Conservation (phyloP, 2,888 invertebrate species). For the Apeira syringaria region DNA sequence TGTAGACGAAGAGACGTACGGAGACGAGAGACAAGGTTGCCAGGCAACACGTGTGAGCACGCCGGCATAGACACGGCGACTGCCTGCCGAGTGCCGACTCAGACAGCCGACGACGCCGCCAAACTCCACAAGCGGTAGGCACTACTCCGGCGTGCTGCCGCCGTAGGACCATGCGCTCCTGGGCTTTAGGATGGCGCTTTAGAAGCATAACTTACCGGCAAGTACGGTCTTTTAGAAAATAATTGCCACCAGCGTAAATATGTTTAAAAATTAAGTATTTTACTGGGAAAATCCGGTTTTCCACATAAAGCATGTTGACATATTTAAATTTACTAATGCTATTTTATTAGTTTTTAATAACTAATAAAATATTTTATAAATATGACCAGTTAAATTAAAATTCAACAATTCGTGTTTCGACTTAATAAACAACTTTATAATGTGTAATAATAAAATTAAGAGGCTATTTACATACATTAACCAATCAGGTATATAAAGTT, state of each 20-base stretch:
- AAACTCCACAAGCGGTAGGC: neutral
- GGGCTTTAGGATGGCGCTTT: conserved; percentile 21
- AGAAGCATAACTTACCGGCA: conserved; percentile 5
- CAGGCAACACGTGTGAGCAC: conserved; percentile 35
- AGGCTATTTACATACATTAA: too few species aligned
- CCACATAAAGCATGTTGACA: too few species aligned
- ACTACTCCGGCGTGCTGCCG: conserved; percentile 4
- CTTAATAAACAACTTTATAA: too few species aligned
- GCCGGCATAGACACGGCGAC: conserved; percentile 50
- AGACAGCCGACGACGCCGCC: neutral
- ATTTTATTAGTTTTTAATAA: too few species aligned
- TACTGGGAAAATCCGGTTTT: conserved; percentile 5
- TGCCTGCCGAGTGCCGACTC: conserved; percentile 33
- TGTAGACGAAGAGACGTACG: conserved; percentile 26
- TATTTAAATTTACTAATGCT: too few species aligned
- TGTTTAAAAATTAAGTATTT: neutral
- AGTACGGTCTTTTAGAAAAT: conserved; percentile 5
- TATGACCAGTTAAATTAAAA: too few species aligned
- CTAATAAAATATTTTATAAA: too few species aligned
- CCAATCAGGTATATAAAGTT: too few species aligned
- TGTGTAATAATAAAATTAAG: too few species aligned
- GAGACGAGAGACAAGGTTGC: conserved; percentile 2
- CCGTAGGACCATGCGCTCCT: conserved; percentile 41
- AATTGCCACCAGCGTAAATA: conserved; percentile 3
- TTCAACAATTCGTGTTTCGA: too few species aligned